Evolutionary conservation across 53 echinoderm and acorn worm genomes (phyloP).

Genomic region (Echinarachnius parma): DNA sequence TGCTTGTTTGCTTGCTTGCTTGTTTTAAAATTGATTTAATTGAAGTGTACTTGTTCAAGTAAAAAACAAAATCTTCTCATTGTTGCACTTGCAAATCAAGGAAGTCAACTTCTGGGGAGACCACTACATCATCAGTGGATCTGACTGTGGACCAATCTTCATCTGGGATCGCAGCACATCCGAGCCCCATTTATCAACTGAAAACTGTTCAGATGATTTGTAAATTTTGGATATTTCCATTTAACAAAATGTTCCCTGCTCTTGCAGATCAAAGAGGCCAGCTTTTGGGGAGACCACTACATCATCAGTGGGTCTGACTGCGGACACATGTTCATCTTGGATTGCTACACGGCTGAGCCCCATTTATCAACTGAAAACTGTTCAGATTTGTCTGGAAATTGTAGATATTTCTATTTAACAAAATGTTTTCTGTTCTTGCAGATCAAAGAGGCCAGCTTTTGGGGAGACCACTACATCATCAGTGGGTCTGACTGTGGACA

Average conservation of each 20-base stretch:
- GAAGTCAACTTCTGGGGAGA: slow-evolving; percentile 98
- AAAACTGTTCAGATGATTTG: no score
- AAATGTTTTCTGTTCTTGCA: neutral
- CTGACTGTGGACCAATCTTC: slow-evolving; percentile 96
- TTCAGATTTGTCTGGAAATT: no score
- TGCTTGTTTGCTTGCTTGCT: no score
- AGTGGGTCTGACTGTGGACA: slow-evolving; percentile 99
- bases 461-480: slow-evolving; percentile 92
- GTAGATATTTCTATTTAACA: no score
- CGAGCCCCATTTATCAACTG: no score
- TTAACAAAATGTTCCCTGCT: no score
- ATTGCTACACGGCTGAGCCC: slow-evolving; percentile 75
- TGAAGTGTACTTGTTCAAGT: no score
- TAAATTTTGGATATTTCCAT: no score
- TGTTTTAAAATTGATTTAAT: no score
- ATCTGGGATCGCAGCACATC: slow-evolving; percentile 86
- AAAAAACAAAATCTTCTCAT: no score
- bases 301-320: slow-evolving; percentile 98
- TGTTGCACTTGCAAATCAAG: no score
- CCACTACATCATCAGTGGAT: slow-evolving; percentile 94
- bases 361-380: no score
- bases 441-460: slow-evolving; percentile 91
- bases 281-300: slow-evolving; percentile 94
- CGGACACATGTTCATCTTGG: slow-evolving; percentile 94
- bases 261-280: slow-evolving; percentile 74